These are phyloP conservation scores for Podocnemis expansa DNA, from an alignment of 2,113 vertebrate species.

Conservation along the genomic window DNA sequence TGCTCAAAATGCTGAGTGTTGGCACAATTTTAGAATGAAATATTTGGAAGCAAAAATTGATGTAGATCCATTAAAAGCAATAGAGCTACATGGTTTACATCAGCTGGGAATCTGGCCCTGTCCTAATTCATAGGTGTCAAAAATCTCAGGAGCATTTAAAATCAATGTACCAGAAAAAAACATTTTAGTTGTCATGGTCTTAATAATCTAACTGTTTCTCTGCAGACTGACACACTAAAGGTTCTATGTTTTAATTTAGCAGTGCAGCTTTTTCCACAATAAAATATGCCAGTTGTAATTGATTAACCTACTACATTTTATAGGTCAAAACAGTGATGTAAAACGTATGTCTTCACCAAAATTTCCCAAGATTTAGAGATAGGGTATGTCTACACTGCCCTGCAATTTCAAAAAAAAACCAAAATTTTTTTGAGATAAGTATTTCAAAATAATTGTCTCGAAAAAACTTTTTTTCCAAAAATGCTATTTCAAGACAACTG, in stretches of 20 bases:
- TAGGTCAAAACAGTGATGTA: constrained; percentile 57
- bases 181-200: not conserved
- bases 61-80: not conserved
- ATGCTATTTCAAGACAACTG: too few relatives aligned
- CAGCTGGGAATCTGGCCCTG: not conserved
- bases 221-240: constrained; percentile 50
- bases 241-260: constrained; percentile 48
- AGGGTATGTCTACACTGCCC: too few relatives aligned
- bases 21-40: not conserved
- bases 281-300: constrained; percentile 54
- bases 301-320: constrained; percentile 52
- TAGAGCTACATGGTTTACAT: not conserved
- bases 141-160: constrained; percentile 22
- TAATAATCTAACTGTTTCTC: constrained; percentile 37
- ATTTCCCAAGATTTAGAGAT: constrained; percentile 21
- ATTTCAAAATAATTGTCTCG: too few relatives aligned
- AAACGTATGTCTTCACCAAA: constrained; percentile 49
- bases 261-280: constrained; percentile 41
- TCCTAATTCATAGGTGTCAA: not conserved
- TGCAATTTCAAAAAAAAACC: too few relatives aligned
- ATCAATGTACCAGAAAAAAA: not conserved
- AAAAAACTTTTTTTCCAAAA: too few relatives aligned
- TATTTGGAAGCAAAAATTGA: not conserved
- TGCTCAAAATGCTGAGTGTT: not conserved
- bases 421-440: too few relatives aligned